Conservation (phyloP, 2,888 invertebrate species). For the Heliconius sara region DNA sequence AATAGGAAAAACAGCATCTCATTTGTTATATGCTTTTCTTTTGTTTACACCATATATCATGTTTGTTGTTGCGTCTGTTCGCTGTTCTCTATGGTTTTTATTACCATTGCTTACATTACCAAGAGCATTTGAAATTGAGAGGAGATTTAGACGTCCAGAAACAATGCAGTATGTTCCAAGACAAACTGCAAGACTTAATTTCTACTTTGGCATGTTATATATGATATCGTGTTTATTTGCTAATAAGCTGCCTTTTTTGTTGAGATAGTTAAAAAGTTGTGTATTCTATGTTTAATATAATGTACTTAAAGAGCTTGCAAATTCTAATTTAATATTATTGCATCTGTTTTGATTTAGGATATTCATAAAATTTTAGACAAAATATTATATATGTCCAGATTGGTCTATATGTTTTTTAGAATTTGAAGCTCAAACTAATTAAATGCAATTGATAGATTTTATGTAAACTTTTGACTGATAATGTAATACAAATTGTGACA, state of each 20-base stretch:
- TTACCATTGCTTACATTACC: slow-evolving; percentile 94
- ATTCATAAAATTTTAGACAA: background rate
- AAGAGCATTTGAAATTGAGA: slow-evolving; percentile 94
- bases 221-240: slow-evolving; percentile 91
- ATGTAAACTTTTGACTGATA: slow-evolving; percentile 27
- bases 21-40: slow-evolving; percentile 94
- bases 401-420: background rate
- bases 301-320: slow-evolving; percentile 54
- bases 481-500: slow-evolving; percentile 22
- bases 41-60: slow-evolving; percentile 95
- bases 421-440: slow-evolving; percentile 24
- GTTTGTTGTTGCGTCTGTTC: slow-evolving; percentile 92
- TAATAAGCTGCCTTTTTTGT: slow-evolving; percentile 85
- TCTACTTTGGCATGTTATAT: slow-evolving; percentile 95
- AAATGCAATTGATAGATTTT: slow-evolving; percentile 10
- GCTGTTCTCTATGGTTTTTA: slow-evolving; percentile 94
- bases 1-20: slow-evolving; percentile 95
- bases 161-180: slow-evolving; percentile 92
- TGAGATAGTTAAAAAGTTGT: slow-evolving; percentile 54
- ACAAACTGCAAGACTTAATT: slow-evolving; percentile 94
- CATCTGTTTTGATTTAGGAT: background rate
- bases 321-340: slow-evolving; percentile 37
- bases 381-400: background rate
- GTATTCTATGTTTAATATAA: background rate
- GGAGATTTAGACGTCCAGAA: slow-evolving; percentile 91